Conservation (phyloP, 2,888 invertebrate genomes). For the Acleris emargana region DNA sequence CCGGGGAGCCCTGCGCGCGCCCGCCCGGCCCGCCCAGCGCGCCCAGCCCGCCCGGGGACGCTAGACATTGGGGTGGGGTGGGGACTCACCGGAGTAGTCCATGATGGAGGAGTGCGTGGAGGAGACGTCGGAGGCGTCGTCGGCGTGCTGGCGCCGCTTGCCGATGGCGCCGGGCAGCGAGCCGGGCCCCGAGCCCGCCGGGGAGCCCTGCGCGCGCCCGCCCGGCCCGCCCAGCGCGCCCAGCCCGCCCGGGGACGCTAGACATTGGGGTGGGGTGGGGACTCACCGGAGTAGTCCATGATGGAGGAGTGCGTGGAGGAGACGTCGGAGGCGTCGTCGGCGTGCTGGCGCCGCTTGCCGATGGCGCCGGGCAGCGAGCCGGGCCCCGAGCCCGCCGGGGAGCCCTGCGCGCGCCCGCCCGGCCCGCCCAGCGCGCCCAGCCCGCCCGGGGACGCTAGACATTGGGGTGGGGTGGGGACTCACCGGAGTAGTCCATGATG, state of each 20-base stretch:
- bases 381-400: conserved; percentile 89
- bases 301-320: conserved; percentile 93
- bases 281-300: conserved; percentile 92
- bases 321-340: conserved; percentile 94
- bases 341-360: conserved; percentile 88
- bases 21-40: too few species aligned
- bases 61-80: too few species aligned
- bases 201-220: conserved; percentile 92
- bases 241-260: conserved; percentile 93
- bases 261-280: too few species aligned
- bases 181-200: conserved; percentile 89
- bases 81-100: conserved; percentile 90
- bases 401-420: conserved; percentile 91
- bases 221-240: too few species aligned
- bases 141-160: conserved; percentile 87
- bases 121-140: conserved; percentile 94
- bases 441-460: conserved; percentile 94
- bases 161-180: conserved; percentile 93
- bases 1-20: conserved; percentile 91
- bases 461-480: too few species aligned
- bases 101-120: conserved; percentile 93
- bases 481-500: conserved; percentile 94
- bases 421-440: too few species aligned
- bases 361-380: conserved; percentile 93
- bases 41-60: conserved; percentile 93